Percentiles rank a stretch among this genome's conserved stretches.
phyloP scores from a whole-genome alignment of 2,113 vertebrate species.

The Ploceus nigricollis region DNA sequence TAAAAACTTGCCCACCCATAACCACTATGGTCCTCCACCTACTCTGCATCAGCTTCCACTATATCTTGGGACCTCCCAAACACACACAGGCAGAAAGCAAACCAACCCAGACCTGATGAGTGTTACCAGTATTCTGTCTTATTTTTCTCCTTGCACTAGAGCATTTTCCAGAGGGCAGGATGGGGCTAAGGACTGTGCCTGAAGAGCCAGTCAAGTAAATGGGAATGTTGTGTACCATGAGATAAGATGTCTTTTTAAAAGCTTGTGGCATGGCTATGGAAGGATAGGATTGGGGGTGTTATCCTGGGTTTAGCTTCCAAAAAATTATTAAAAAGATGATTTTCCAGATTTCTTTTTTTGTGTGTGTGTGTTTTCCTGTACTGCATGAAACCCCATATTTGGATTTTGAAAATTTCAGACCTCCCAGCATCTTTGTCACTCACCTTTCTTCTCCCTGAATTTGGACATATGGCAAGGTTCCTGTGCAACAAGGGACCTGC shows the following conservation, averaged over 20 bases:
- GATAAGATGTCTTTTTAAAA: not conserved
- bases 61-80: not conserved
- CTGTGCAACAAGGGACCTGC: not conserved
- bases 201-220: not conserved
- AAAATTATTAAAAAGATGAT: rapidly evolving
- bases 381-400: not conserved
- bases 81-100: not conserved
- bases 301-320: not conserved
- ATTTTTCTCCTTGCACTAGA: not conserved
- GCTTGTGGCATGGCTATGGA: not conserved
- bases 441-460: not conserved
- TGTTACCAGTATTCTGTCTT: not conserved
- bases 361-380: not conserved
- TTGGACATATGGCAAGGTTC: not conserved
- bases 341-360: not conserved
- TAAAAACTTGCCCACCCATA: not conserved
- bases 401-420: not conserved
- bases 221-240: not conserved
- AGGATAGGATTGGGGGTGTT: not conserved
- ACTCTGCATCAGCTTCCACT: not conserved
- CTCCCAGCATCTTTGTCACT: not conserved
- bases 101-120: not conserved
- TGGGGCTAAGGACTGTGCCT: not conserved
- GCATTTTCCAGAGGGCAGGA: not conserved
- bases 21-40: not conserved